These are phyloP conservation scores for Uromys caudimaculatus DNA, from an alignment of 2,797 vertebrate species.

Conservation along the genomic window DNA sequence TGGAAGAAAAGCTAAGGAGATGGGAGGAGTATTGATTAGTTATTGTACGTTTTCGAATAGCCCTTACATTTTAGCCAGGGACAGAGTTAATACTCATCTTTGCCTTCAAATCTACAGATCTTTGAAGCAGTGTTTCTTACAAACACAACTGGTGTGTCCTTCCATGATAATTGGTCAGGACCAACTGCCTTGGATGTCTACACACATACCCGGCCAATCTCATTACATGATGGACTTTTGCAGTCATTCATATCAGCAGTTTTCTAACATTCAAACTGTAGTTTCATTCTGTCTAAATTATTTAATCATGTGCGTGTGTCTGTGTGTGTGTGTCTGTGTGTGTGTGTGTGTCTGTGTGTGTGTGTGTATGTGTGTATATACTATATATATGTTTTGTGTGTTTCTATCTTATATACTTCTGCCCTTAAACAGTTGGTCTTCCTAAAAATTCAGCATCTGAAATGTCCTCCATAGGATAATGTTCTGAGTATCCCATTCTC, in stretches of 20 bases:
- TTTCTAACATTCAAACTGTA: background rate
- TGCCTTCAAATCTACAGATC: background rate
- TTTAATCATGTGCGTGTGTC: background rate
- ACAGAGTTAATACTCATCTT: conserved; percentile 5
- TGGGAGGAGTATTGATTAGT: background rate
- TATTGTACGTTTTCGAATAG: background rate
- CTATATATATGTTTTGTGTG: background rate
- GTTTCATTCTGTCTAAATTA: background rate
- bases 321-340: too few relatives aligned
- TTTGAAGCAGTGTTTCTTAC: background rate
- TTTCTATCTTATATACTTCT: background rate
- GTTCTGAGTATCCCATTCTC: background rate
- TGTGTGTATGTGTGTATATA: too few relatives aligned
- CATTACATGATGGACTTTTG: background rate
- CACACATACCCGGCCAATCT: background rate
- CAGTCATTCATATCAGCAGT: background rate
- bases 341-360: too few relatives aligned
- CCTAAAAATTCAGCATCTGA: background rate
- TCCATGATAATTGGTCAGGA: background rate
- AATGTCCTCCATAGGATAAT: background rate
- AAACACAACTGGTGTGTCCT: background rate
- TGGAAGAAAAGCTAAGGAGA: too few relatives aligned
- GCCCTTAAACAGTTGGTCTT: background rate
- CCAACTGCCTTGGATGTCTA: background rate
- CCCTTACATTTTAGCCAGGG: background rate